Evolutionary conservation across 2,888 invertebrate species (phyloP).

Genomic region (Litoditis marina): DNA sequence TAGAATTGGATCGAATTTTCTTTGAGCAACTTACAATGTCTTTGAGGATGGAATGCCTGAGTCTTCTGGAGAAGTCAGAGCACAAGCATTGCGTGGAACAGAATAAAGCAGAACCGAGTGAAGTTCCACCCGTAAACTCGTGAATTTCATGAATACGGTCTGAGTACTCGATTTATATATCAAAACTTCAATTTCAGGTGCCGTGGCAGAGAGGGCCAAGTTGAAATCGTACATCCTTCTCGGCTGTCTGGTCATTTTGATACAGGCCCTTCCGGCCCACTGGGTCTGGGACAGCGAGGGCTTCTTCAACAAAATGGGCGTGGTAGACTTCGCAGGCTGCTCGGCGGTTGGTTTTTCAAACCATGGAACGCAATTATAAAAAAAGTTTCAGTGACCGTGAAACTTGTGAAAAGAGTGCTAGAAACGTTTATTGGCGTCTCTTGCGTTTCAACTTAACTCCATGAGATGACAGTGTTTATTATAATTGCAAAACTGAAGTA

Average conservation of each 20-base stretch:
- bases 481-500: too few species aligned
- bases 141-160: too few species aligned
- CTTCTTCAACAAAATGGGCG: conserved; percentile 52
- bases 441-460: not conserved
- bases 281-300: conserved; percentile 64
- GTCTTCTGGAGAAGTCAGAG: too few species aligned
- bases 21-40: too few species aligned
- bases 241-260: conserved; percentile 49
- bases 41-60: too few species aligned
- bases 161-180: too few species aligned
- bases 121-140: too few species aligned
- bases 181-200: conserved; percentile 41
- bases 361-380: not conserved
- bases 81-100: too few species aligned
- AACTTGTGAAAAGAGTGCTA: not conserved
- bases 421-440: not conserved
- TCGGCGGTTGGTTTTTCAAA: conserved; percentile 56
- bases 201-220: conserved; percentile 59
- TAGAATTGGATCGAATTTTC: too few species aligned
- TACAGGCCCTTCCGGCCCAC: conserved; percentile 63
- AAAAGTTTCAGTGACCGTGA: not conserved
- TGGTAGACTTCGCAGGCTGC: conserved; percentile 62
- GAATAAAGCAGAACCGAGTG: too few species aligned
- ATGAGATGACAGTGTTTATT: too few species aligned
- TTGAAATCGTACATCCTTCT: conserved; percentile 57